Evolutionary conservation across 1,140 invertebrate genomes (phyloP).

Genomic region (Aphelenchoides avenae): DNA sequence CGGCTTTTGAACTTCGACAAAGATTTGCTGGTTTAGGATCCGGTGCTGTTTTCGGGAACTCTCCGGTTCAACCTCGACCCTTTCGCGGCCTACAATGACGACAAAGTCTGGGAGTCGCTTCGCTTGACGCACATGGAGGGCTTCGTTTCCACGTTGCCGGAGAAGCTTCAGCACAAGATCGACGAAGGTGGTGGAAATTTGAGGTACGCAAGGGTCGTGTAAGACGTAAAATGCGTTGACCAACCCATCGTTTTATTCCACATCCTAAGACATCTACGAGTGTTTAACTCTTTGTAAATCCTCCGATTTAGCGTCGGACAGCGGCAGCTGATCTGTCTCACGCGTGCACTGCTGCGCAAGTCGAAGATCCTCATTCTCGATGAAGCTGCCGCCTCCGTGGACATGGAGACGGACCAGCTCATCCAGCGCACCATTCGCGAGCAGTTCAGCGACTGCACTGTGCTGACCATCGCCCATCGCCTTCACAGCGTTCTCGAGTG

Average conservation of each 20-base stretch:
- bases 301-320: constrained; percentile 65
- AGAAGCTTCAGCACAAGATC: constrained; percentile 58
- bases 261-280: neutral
- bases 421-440: constrained; percentile 60
- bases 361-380: constrained; percentile 69
- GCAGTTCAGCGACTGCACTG: constrained; percentile 63
- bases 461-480: constrained; percentile 66
- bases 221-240: too few relatives aligned
- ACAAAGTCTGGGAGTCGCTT: constrained; percentile 70
- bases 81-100: constrained; percentile 71
- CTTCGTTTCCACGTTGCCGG: constrained; percentile 57
- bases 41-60: constrained; percentile 78
- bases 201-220: constrained; percentile 60
- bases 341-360: constrained; percentile 66
- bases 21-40: constrained; percentile 67
- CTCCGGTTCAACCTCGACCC: constrained; percentile 81
- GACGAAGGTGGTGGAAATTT: constrained; percentile 62
- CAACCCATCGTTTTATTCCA: too few relatives aligned
- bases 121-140: constrained; percentile 68
- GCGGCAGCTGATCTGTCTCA: constrained; percentile 72
- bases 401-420: constrained; percentile 62
- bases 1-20: too few relatives aligned
- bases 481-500: constrained; percentile 64
- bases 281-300: neutral
- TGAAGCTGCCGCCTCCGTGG: constrained; percentile 65